Base-by-base conservation (phyloP, 2,888 invertebrate species). In the Drosophila colorata region DNA sequence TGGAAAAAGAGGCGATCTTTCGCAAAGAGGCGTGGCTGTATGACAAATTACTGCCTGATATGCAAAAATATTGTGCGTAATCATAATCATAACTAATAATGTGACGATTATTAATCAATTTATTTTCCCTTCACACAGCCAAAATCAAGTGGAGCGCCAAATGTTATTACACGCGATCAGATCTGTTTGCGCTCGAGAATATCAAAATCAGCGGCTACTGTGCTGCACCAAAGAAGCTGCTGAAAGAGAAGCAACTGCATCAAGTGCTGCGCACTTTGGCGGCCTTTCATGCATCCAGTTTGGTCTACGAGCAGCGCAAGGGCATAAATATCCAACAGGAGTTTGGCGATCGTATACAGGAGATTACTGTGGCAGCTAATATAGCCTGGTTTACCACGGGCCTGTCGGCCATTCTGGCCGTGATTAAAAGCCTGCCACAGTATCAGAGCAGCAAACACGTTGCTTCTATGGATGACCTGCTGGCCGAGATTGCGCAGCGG, bases 181-280 rank as follows among this genome's bases (percentile, higher is more conserved):
- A 91, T 69, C 70, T 91, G 0, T 67, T 91, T 6, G 92, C 93
- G 3, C 80, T 93, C 16, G 92, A 93, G 80, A 90, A 93, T 71
- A 71, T 93, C 1, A 73, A 65, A 1, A 38, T 64, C 0, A 4
- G 47, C 0, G 87, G 86, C 0, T 90, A 87, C 52, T 18, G 16
- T 7, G 28, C 66, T 0, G 63, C 75, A 2, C 25, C 56, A 3
- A 14, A 37, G 2, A 58, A 31, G 3, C 49, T 64, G 31, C 74
- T 92, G 16, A 46, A 74, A 0, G 78, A 90, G 2, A 74, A 83
- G 18, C 69, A 80, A 25, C 89, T 93, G 56, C 74, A 89, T 37
- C 69, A 80, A 35, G 77, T 91, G 51, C 66, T 93, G 31, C 82
- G 88, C 23, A 76, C 87, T 1, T 23, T 93, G 59, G 93, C 93